Percentiles rank a stretch among this genome's conserved stretches.
Evolutionary conservation across 1,140 invertebrate species (phyloP).

Genomic region (Ceratosolen solmsi): DNA sequence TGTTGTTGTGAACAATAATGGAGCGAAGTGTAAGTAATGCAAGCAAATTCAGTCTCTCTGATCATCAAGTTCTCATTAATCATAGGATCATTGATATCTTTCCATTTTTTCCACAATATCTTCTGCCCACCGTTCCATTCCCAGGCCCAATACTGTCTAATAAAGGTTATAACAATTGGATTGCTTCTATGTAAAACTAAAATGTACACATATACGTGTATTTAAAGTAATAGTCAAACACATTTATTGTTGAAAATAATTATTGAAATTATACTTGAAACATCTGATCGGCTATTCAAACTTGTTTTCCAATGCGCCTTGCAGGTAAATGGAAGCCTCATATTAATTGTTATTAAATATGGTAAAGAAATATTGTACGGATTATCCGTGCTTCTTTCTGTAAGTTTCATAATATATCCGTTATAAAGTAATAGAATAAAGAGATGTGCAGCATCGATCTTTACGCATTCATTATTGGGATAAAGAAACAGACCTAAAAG

Average conservation of each 20-base stretch:
- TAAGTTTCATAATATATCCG: conserved; percentile 68
- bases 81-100: conserved; percentile 54
- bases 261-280: conserved; percentile 60
- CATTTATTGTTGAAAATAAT: conserved; percentile 5
- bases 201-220: too few species aligned
- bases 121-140: conserved; percentile 71
- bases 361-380: conserved; percentile 72
- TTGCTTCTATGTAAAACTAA: conserved; percentile 59
- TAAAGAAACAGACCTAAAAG: conserved; percentile 74
- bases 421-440: conserved; percentile 72
- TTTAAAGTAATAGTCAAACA: conserved; percentile 27
- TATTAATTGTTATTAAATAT: conserved; percentile 66
- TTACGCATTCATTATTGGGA: conserved; percentile 73
- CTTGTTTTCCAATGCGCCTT: conserved; percentile 72
- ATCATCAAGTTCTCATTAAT: conserved; percentile 67
- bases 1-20: conserved; percentile 72
- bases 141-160: conserved; percentile 67
- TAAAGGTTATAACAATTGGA: conserved; percentile 56
- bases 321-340: conserved; percentile 72
- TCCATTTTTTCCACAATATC: conserved; percentile 59
- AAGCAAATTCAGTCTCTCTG: conserved; percentile 68
- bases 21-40: conserved; percentile 71
- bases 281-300: conserved; percentile 63
- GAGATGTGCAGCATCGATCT: conserved; percentile 70
- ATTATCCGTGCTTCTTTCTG: conserved; percentile 57